Percentiles rank a stretch among this genome's conserved stretches.
These are phyloP conservation scores for Brachyrhaphis roseni DNA, from an alignment of 2,797 vertebrate genomes.

Conservation along the genomic window DNA sequence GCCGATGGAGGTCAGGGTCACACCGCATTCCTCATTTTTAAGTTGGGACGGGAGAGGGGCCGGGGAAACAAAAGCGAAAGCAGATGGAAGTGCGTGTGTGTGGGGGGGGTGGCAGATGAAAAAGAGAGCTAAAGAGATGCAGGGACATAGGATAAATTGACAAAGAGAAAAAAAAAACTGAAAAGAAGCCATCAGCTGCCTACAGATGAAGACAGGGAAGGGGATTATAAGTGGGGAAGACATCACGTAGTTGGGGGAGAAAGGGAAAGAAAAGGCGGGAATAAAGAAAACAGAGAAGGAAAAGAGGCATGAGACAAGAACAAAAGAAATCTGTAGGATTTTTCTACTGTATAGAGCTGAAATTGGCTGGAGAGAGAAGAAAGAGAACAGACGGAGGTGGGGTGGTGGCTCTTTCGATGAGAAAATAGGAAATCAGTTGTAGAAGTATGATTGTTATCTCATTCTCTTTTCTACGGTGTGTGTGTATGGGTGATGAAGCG, in stretches of 20 bases:
- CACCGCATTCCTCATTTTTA: constrained; percentile 99
- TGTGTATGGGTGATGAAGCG: constrained; percentile 63
- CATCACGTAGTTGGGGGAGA: constrained; percentile 45
- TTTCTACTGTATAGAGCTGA: constrained; percentile 72
- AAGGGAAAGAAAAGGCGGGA: constrained; percentile 42
- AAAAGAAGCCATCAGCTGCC: constrained; percentile 84
- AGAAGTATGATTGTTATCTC: constrained; percentile 84
- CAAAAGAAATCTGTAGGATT: constrained; percentile 79
- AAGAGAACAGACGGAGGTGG: constrained; percentile 52
- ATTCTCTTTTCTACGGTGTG: constrained; percentile 54
- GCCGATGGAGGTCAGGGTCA: constrained; percentile 99
- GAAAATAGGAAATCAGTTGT: constrained; percentile 83
- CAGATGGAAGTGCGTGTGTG: constrained; percentile 81
- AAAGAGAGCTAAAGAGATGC: constrained; percentile 83
- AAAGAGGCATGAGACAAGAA: constrained; percentile 66
- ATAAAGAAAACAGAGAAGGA: constrained; percentile 38
- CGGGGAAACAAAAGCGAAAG: constrained; percentile 94
- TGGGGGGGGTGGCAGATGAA: constrained; percentile 66
- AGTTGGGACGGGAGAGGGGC: constrained; percentile 99
- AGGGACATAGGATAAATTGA: constrained; percentile 78
- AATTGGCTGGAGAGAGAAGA: constrained; percentile 67
- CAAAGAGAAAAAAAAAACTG: constrained; percentile 86
- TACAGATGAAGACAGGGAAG: constrained; percentile 80
- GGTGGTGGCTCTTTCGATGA: constrained; percentile 57
- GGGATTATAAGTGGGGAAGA: constrained; percentile 70